A percentile compares a stretch with the other conserved stretches of the same genome.
These are phyloP conservation scores for Pseudochromis fuscus DNA, from an alignment of 2,797 vertebrate genomes.

Conservation along the genomic window DNA sequence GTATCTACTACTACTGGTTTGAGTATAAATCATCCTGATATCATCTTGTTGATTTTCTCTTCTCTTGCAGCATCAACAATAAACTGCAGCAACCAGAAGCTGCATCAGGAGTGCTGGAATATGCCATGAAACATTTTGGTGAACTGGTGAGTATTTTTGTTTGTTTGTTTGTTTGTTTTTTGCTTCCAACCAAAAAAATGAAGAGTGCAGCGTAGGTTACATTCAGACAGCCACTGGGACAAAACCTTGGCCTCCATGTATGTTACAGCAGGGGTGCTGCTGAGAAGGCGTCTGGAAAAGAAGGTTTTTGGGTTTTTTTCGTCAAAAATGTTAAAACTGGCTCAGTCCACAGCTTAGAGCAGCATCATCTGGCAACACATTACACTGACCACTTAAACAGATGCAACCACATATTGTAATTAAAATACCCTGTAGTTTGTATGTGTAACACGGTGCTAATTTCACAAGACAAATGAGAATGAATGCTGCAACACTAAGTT, in stretches of 20 bases:
- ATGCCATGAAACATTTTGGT: conserved; percentile 99
- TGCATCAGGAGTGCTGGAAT: conserved; percentile 96
- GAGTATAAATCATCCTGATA: conserved; percentile 9
- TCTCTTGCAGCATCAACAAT: conserved; percentile 95
- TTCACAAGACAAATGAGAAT: neutral
- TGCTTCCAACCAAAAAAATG: neutral
- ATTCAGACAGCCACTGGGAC: neutral
- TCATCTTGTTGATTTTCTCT: conserved; percentile 31
- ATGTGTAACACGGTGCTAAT: neutral
- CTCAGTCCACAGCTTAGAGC: neutral
- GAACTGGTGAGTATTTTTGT: conserved; percentile 91
- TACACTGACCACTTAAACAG: neutral
- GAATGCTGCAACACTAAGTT: neutral
- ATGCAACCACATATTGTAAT: neutral
- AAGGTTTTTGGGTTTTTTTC: neutral
- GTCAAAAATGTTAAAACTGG: neutral
- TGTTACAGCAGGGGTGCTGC: neutral
- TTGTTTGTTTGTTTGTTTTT: conserved; percentile 3
- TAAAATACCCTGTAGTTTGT: neutral
- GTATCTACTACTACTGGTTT: neutral
- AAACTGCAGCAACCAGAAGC: conserved; percentile 99
- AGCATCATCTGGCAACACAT: neutral
- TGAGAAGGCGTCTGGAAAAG: neutral
- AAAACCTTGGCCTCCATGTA: neutral
- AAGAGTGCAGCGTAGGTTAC: neutral